Evolutionary conservation across 2,113 vertebrate species (phyloP), one percentile per base, ranked within the genome.

Genomic region (Xyliphius kryptos): DNA sequence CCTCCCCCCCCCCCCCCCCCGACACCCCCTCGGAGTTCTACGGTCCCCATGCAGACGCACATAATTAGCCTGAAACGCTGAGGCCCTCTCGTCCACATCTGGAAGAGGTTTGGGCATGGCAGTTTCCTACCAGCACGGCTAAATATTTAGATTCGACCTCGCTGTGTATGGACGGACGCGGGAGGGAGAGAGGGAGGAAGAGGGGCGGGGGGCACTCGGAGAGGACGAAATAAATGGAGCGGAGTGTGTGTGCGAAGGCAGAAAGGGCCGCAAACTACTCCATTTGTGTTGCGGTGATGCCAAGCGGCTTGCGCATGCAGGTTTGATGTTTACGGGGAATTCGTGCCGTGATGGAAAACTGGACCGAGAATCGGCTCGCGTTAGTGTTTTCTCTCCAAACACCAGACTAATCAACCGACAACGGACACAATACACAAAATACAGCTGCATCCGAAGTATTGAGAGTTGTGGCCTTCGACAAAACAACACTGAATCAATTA

Each of bases 71-170:
- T 80, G 77, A 81, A 87, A 83, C 81, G 83, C 84, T 80, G 81
- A 83, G 72, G 83, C 80, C 80, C 59, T 66, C 79, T 80, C 75
- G 76, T 81, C 80, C 82, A 88, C 87, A 89, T 89, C 87, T 89
- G 87, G 87, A 89, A 89, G 75, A 76, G 81, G 85, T 89, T 89
- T 87, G 76, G 86, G 83, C 80, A 89, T 86, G 75, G 86, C 86
- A 85, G 86, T 87, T 87, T 88, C 86, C 87, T 86, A 87, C 87
- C 84, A 86, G 74, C 84, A 83, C 81, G 77, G 81, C 86, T 88
- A 88, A 88, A 89, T 89, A 88, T 89, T 89, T 88, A 88, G 85
- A 86, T 89, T 88, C 80, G 85, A 85, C 86, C 86, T 89, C 85
- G 85, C 83, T 87, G 83, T 78, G 76, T 85, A 85, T 86, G 85